Conservation (phyloP, 2,888 invertebrate genomes). For the Macrophya annulata region DNA sequence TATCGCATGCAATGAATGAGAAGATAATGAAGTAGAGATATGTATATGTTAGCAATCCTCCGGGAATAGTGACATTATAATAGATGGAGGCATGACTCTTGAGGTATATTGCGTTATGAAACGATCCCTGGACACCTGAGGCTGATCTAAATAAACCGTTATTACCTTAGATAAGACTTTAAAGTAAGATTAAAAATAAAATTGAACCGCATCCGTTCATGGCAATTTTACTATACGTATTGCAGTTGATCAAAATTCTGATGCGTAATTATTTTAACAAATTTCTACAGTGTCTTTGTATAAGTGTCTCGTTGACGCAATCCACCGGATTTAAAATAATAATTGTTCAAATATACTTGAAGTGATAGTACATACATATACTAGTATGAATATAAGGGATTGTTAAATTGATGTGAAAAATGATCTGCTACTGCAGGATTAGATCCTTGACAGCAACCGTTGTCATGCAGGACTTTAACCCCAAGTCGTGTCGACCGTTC, state of each 20-base stretch:
- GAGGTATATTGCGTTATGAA: slow-evolving; percentile 6
- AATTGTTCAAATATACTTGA: neutral
- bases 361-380: no score
- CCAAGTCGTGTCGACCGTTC: neutral
- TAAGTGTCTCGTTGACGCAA: neutral
- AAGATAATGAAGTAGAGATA: slow-evolving; percentile 11
- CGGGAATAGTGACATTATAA: slow-evolving; percentile 11
- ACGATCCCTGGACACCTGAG: slow-evolving; percentile 22
- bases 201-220: neutral
- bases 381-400: no score
- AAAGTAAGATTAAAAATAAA: neutral
- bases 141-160: neutral
- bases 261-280: neutral
- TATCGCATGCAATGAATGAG: slow-evolving; percentile 2
- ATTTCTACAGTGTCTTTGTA: neutral
- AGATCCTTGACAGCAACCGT: slow-evolving; percentile 38
- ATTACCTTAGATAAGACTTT: neutral
- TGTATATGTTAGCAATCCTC: neutral
- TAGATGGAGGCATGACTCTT: neutral
- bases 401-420: slow-evolving; percentile 33
- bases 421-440: slow-evolving; percentile 8
- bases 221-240: neutral
- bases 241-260: neutral
- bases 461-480: slow-evolving; percentile 35
- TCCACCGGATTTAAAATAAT: neutral